Evolutionary conservation across 2,888 invertebrate genomes (phyloP).

Genomic region (Cryptosula pallasiana): DNA sequence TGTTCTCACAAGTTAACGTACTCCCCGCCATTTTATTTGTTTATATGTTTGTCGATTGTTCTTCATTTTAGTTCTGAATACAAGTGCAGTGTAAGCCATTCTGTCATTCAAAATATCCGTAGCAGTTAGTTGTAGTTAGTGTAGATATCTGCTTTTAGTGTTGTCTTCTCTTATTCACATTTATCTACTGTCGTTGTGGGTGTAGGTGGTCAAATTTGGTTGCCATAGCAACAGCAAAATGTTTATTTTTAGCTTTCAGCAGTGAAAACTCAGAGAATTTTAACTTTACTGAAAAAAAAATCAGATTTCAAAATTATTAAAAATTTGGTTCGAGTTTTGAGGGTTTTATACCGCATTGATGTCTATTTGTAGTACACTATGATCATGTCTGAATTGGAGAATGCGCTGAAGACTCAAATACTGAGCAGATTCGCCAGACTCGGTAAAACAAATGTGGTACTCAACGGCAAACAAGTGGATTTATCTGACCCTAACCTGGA

Average conservation of each 20-base stretch:
- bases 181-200: too few relatives aligned
- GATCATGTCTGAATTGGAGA: conserved; percentile 40
- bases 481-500: not conserved
- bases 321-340: too few relatives aligned
- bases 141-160: not conserved
- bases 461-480: conserved; percentile 22
- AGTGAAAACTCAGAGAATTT: too few relatives aligned
- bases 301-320: too few relatives aligned
- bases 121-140: not conserved
- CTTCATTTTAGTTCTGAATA: conserved; percentile 14
- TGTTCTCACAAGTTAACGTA: not conserved
- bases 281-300: too few relatives aligned
- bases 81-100: not conserved
- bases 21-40: not conserved
- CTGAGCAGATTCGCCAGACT: conserved; percentile 29
- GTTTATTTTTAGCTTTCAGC: too few relatives aligned
- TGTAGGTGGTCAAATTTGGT: too few relatives aligned
- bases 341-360: too few relatives aligned
- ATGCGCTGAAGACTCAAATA: conserved; percentile 32
- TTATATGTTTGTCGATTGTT: not conserved
- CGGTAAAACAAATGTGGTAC: conserved; percentile 4
- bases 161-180: not conserved
- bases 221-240: too few relatives aligned
- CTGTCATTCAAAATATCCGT: not conserved
- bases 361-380: conserved; percentile 44